Percentiles rank a stretch among this genome's conserved stretches.
Evolutionary conservation across 2,888 invertebrate genomes (phyloP).

Genomic region (Leucania comma): DNA sequence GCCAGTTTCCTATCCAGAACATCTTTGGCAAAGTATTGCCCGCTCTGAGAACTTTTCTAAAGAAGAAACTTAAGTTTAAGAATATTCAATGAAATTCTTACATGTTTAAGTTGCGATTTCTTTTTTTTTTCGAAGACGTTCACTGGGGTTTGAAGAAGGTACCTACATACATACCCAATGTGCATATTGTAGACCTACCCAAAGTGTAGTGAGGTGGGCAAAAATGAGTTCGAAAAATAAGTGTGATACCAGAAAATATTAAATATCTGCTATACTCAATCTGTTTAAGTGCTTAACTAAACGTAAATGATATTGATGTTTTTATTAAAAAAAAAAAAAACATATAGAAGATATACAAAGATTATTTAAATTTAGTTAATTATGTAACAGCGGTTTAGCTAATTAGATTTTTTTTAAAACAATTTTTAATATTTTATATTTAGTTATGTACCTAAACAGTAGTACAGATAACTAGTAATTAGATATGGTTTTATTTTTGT

Average conservation of each 20-base stretch:
- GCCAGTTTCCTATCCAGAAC: slow-evolving; percentile 21
- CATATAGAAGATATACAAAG: too few species aligned
- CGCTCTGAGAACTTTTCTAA: slow-evolving; percentile 41
- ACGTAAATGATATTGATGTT: too few species aligned
- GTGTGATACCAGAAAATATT: neutral
- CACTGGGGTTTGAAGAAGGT: neutral
- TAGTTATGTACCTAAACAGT: too few species aligned
- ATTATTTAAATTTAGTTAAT: too few species aligned
- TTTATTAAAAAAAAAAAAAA: too few species aligned
- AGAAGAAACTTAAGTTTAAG: slow-evolving; percentile 29
- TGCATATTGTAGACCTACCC: neutral
- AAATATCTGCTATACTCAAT: neutral
- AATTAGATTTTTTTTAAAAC: too few species aligned
- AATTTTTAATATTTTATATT: too few species aligned
- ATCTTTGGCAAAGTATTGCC: slow-evolving; percentile 42
- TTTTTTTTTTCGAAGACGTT: neutral
- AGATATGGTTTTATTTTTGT: neutral
- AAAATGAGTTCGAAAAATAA: neutral
- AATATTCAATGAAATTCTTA: slow-evolving; percentile 51
- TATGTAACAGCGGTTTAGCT: too few species aligned
- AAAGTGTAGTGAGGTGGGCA: neutral
- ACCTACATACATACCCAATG: neutral
- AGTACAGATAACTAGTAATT: too few species aligned
- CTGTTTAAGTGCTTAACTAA: too few species aligned
- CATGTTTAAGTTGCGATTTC: slow-evolving; percentile 17